A percentile compares a stretch with the other conserved stretches of the same genome.
These are phyloP conservation scores for Seriola aureovittata DNA, from an alignment of 2,113 vertebrate species.

Conservation along the genomic window DNA sequence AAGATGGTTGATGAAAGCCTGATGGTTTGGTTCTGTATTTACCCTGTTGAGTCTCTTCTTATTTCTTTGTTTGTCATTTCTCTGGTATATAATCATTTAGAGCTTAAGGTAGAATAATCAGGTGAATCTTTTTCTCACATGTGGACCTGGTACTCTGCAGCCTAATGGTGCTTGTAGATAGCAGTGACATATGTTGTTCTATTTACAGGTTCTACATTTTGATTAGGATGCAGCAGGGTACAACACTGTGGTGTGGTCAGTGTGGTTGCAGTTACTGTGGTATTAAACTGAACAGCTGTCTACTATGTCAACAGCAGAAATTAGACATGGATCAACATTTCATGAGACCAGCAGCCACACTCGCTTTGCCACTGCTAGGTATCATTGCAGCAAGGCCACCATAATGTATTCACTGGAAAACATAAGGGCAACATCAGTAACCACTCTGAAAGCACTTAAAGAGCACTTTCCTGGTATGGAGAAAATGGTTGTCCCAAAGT, in stretches of 20 bases:
- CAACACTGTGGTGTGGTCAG: background rate
- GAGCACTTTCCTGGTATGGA: background rate
- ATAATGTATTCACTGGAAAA: background rate
- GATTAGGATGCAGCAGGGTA: background rate
- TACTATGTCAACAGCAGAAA: background rate
- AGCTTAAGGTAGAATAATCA: background rate
- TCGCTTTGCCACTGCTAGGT: background rate
- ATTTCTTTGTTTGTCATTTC: conserved; percentile 10
- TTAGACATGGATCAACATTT: background rate
- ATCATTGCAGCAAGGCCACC: background rate
- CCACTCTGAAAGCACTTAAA: background rate
- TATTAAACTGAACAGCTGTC: background rate
- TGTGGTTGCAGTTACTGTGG: background rate
- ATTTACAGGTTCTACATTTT: background rate
- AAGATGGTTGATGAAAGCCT: background rate
- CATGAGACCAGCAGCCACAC: background rate
- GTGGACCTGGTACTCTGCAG: background rate
- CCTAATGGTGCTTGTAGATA: background rate
- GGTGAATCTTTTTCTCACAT: background rate
- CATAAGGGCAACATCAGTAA: background rate
- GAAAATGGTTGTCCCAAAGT: background rate
- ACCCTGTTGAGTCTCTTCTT: background rate
- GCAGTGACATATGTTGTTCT: background rate
- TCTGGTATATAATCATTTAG: background rate
- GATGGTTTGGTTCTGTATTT: background rate